These are phyloP conservation scores for Ormia ochracea DNA, from an alignment of 2,888 invertebrate species.

Conservation along the genomic window DNA sequence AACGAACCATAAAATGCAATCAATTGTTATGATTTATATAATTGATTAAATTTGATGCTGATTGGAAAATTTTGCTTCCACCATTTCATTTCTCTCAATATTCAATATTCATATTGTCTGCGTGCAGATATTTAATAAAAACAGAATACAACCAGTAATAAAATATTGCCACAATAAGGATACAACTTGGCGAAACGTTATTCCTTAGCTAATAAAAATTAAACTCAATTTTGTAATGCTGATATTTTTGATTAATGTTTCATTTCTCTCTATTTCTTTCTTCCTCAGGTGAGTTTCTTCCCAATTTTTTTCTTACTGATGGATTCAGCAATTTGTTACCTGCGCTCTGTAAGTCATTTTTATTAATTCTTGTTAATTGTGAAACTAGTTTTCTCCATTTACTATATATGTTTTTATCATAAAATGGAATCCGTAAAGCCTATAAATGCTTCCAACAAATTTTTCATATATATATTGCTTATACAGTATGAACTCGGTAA, in stretches of 20 bases:
- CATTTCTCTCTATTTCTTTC: slow-evolving; percentile 46
- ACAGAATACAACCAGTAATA: slow-evolving; percentile 36
- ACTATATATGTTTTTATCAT: neutral
- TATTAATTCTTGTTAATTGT: neutral
- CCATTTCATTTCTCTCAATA: slow-evolving; percentile 4
- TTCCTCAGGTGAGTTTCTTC: slow-evolving; percentile 39
- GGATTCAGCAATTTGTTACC: neutral
- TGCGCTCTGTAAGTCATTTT: neutral
- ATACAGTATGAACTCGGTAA: too few species aligned
- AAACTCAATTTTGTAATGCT: neutral
- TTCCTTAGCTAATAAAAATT: neutral
- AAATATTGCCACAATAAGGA: neutral
- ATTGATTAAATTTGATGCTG: slow-evolving; percentile 46
- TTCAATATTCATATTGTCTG: slow-evolving; percentile 29
- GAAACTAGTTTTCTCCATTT: neutral
- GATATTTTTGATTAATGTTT: neutral
- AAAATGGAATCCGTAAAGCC: neutral
- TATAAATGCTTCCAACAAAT: too few species aligned
- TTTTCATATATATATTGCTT: too few species aligned
- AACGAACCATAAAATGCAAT: slow-evolving; percentile 45
- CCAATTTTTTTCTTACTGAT: neutral
- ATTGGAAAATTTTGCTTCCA: slow-evolving; percentile 2
- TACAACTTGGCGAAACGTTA: slow-evolving; percentile 17
- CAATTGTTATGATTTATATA: slow-evolving; percentile 55
- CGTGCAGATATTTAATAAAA: neutral